These are phyloP conservation scores for Pseudorasbora parva DNA, from an alignment of 2,113 vertebrate species.

Conservation along the genomic window DNA sequence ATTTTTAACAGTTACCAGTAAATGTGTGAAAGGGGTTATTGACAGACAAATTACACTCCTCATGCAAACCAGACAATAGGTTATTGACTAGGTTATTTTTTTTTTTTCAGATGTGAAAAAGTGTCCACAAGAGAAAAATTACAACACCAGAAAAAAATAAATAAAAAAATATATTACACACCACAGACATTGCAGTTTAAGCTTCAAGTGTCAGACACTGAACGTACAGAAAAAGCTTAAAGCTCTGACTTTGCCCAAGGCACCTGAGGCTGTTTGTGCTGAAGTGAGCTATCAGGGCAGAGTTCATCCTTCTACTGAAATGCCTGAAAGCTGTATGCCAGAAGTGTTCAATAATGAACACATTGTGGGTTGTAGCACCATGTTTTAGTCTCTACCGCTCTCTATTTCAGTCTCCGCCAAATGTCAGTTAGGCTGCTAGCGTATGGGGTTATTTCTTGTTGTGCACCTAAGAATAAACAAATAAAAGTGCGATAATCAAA, in stretches of 20 bases:
- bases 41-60: neutral
- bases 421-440: neutral
- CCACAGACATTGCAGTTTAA: neutral
- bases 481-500: neutral
- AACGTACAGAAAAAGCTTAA: constrained; percentile 26
- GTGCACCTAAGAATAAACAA: constrained; percentile 16
- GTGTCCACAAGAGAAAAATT: constrained; percentile 20
- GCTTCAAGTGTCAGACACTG: constrained; percentile 25
- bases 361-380: constrained; percentile 5
- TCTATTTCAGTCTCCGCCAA: neutral
- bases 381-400: constrained; percentile 6
- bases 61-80: neutral
- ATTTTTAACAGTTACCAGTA: no score
- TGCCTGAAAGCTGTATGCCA: constrained; percentile 7
- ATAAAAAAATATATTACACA: neutral
- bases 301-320: constrained; percentile 29
- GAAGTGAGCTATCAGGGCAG: constrained; percentile 39
- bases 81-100: neutral
- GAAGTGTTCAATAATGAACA: constrained; percentile 36
- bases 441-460: neutral
- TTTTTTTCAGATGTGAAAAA: constrained; percentile 15
- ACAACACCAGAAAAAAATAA: constrained; percentile 4
- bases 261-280: neutral
- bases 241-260: constrained; percentile 25
- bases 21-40: no score